Percentiles rank a stretch among this genome's conserved stretches.
Evolutionary conservation across 1,140 invertebrate genomes (phyloP).

Genomic region (Antheraea pernyi): DNA sequence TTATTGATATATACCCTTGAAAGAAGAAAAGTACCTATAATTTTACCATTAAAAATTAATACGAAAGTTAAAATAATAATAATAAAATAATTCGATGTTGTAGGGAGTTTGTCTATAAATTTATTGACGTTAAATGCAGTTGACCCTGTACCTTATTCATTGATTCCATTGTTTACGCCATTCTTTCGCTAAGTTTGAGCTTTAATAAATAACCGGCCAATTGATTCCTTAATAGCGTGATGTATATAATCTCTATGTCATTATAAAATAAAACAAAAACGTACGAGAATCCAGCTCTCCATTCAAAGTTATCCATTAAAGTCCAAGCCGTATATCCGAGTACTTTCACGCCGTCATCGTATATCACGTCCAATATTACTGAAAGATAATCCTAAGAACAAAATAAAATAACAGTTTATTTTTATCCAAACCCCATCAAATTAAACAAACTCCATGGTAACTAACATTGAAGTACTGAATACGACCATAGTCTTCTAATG

Average conservation of each 20-base stretch:
- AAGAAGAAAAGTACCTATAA: too few species aligned
- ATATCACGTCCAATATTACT: conserved; percentile 79
- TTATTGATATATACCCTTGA: too few species aligned
- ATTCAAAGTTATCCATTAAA: conserved; percentile 90
- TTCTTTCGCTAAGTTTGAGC: too few species aligned
- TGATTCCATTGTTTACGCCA: too few species aligned
- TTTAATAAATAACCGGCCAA: too few species aligned
- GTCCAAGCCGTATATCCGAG: conserved; percentile 87
- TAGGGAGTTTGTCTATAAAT: too few species aligned
- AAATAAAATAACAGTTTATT: conserved; percentile 16
- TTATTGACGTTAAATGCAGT: too few species aligned
- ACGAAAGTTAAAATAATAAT: too few species aligned
- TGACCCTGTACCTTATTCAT: too few species aligned
- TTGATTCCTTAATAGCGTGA: not conserved
- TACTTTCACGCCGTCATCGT: conserved; percentile 84
- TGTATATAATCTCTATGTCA: too few species aligned
- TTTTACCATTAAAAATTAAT: too few species aligned
- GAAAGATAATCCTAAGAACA: conserved; percentile 79
- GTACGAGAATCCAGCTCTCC: conserved; percentile 82
- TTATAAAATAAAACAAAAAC: not conserved
- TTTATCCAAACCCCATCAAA: not conserved
- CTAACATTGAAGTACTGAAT: conserved; percentile 80
- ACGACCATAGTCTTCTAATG: conserved; percentile 67
- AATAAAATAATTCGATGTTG: too few species aligned
- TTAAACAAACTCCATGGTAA: conserved; percentile 11